A percentile compares a stretch with the other conserved stretches of the same genome.
phyloP scores from a whole-genome alignment of 2,113 vertebrate genomes.

The Xiphophorus couchianus region DNA sequence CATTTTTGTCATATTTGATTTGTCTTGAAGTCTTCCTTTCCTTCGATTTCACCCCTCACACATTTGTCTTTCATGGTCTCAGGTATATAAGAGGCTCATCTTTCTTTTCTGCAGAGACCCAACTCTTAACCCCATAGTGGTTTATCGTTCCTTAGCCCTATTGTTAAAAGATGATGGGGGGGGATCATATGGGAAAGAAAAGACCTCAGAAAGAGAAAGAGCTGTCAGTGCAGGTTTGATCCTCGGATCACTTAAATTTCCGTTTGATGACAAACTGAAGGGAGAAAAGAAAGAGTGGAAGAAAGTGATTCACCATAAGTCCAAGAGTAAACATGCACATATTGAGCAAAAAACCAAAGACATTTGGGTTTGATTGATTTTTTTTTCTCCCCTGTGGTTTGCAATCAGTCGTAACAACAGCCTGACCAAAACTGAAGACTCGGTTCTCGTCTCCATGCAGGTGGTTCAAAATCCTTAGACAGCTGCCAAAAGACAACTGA shows the following conservation, averaged over 20 bases:
- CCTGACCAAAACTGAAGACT: too few species aligned
- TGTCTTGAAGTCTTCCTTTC: constrained; percentile 44
- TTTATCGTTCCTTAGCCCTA: constrained; percentile 11
- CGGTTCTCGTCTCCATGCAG: too few species aligned
- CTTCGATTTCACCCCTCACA: constrained; percentile 47
- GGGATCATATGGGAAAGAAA: constrained; percentile 4
- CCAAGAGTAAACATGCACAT: not conserved
- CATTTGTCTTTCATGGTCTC: constrained; percentile 46
- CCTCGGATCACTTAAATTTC: constrained; percentile 27
- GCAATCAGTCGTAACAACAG: too few species aligned
- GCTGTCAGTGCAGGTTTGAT: constrained; percentile 15
- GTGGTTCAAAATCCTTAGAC: too few species aligned
- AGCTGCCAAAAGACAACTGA: too few species aligned
- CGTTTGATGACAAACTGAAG: constrained; percentile 17
- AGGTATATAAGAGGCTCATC: constrained; percentile 27
- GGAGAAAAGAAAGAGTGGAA: not conserved
- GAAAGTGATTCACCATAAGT: not conserved
- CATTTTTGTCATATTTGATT: constrained; percentile 4
- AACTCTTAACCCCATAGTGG: constrained; percentile 12
- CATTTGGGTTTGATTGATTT: too few species aligned
- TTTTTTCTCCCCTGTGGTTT: too few species aligned
- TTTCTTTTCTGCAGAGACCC: constrained; percentile 3
- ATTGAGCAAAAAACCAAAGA: too few species aligned
- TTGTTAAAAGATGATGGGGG: not conserved
- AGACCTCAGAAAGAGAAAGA: constrained; percentile 19